Conservation (phyloP, 2,113 vertebrate species). For the Nothobranchius kuhntae region DNA sequence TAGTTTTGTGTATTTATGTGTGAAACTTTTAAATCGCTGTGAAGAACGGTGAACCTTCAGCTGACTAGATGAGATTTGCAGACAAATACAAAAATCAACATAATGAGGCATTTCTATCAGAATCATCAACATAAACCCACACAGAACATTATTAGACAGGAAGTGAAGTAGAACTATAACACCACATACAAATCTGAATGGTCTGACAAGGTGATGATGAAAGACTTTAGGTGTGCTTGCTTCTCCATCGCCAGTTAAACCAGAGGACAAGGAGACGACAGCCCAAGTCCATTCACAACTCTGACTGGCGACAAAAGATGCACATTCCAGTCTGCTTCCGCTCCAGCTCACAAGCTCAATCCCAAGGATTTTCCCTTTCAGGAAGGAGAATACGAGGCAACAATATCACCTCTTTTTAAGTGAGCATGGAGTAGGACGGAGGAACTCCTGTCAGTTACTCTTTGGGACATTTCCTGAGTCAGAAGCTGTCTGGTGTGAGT, state of each 20-base stretch:
- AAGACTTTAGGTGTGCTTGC: not conserved
- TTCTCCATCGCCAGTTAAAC: conserved; percentile 47
- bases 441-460: conserved; percentile 57
- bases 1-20: conserved; percentile 29
- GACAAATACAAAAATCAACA: conserved; percentile 56
- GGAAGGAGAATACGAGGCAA: conserved; percentile 44
- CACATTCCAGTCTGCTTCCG: conserved; percentile 72
- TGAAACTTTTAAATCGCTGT: conserved; percentile 1
- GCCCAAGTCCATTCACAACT: conserved; percentile 48
- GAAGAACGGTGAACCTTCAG: conserved; percentile 10
- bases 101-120: conserved; percentile 56
- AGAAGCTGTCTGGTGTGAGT: conserved; percentile 6
- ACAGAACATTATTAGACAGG: conserved; percentile 1
- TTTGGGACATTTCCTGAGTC: conserved; percentile 53
- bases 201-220: conserved; percentile 27
- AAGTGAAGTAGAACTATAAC: too few species aligned
- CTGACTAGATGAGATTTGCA: conserved; percentile 36
- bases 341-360: conserved; percentile 75
- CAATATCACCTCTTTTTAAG: conserved; percentile 67
- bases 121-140: not conserved
- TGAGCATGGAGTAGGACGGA: conserved; percentile 24
- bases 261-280: conserved; percentile 32
- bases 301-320: conserved; percentile 57
- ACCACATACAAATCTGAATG: not conserved
- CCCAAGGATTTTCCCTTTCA: conserved; percentile 56